phyloP scores from a whole-genome alignment of 2,888 invertebrate species.

The Lordiphosa fenestrarum region DNA sequence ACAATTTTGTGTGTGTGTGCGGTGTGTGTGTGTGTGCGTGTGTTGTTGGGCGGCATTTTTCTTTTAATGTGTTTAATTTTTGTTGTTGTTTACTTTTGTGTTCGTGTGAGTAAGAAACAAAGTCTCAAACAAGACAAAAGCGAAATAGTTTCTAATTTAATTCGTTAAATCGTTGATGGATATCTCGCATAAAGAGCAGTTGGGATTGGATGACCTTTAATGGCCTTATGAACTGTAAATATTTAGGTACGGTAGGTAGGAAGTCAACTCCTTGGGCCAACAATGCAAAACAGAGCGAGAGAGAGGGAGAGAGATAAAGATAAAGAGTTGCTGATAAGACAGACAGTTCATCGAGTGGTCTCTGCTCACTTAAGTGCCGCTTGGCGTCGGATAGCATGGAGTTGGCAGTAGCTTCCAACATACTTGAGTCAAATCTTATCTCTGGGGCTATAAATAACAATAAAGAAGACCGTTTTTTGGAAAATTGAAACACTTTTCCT shows the following conservation, averaged over 20 bases:
- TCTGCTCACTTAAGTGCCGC: conserved; percentile 17
- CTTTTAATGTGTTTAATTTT: conserved; percentile 70
- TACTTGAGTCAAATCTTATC: conserved; percentile 31
- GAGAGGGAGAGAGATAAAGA: conserved; percentile 1
- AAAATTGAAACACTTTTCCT: background rate
- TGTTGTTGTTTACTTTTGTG: conserved; percentile 30
- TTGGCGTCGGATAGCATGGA: conserved; percentile 1
- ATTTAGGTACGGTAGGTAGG: background rate
- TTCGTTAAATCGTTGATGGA: conserved; percentile 48
- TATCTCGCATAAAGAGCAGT: conserved; percentile 23
- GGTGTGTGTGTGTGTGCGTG: conserved; percentile 23
- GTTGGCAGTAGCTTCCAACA: conserved; percentile 19
- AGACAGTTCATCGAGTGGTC: conserved; percentile 16
- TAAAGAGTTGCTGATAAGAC: conserved; percentile 34
- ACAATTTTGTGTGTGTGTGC: conserved; percentile 31
- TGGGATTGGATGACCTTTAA: conserved; percentile 12
- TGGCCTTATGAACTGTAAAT: conserved; percentile 21
- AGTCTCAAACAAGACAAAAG: conserved; percentile 21
- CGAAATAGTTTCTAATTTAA: conserved; percentile 64
- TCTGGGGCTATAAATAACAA: conserved; percentile 28
- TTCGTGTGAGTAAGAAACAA: background rate
- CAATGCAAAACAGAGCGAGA: background rate
- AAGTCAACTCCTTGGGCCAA: conserved; percentile 4
- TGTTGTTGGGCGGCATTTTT: conserved; percentile 48
- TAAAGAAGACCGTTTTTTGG: conserved; percentile 15